Evolutionary conservation across 2,797 vertebrate species (phyloP), one percentile per base, ranked within the genome.

Genomic region (Pseudopleuronectes americanus): DNA sequence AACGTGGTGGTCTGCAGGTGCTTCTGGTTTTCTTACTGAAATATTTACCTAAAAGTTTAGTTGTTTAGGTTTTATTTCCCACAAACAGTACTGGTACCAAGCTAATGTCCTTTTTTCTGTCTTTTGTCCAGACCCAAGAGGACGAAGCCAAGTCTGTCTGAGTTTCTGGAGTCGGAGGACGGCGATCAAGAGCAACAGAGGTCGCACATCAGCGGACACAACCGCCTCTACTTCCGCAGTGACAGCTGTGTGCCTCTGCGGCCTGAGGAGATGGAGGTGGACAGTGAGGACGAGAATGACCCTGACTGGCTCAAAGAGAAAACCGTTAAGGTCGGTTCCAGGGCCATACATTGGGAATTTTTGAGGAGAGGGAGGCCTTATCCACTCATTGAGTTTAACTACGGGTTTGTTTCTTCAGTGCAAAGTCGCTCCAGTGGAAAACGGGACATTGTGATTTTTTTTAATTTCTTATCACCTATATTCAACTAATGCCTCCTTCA

Each of bases 161-260:
- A 99, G 90, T 99, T 99, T 75, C 94, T 99, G 83, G 97, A 99
- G 87, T 95, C 94, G 0, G 98, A 99, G 91, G 97, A 99, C 24
- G 94, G 95, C 0, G 97, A 98, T 64, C 94, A 94, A 53, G 97
- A 98, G 89, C 97, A 96, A 91, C 96, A 95, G 84, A 86, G 96
- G 61, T 96, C 96, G 0, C 95, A 96, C 74, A 96, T 96, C 88
- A 98, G 97, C 3, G 97, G 98, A 22, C 98, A 99, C 93, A 98
- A 99, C 84, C 95, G 98, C 2, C 95, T 99, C 0, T 99, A 99
- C 92, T 99, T 99, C 93, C 97, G 97, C 90, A 99, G 97, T 3
- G 98, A 99, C 88, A 97, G 97, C 54, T 99, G 97, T 68, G 77
- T 96, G 85, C 98, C 98, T 1, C 96, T 98, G 3, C 92, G 97